Base-by-base conservation (phyloP, 2,888 invertebrate species). In the Orchesellides sinensis region DNA sequence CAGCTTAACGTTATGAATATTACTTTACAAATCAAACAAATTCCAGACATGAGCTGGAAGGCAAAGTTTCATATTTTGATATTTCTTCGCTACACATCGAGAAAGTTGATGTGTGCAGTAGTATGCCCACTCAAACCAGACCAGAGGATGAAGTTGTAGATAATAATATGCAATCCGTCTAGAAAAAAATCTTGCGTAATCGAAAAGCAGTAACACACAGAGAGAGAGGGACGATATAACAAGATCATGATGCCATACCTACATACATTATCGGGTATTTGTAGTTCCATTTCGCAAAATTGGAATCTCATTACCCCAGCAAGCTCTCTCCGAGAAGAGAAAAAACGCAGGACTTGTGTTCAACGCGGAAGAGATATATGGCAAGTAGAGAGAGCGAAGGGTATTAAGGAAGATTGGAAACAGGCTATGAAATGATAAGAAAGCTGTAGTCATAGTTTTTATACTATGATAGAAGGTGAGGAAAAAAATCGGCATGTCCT, bases 241-340 rank as follows among this genome's bases (percentile, higher is more conserved):
- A 17, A 29, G 32, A 70, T 70, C 35, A 52, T 54, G 35, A 54
- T 35, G 40, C n/a, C 21, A 40, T 35, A 29, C 17, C 17, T 4
- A 32, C n/a, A 1, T 4, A 32, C 29, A 12, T 29, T 59, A 59
- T 63, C 23, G 35, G 17, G 4, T 32, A 17, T 61, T 75, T 66
- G 68, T 61, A 52, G 45, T 69, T 78, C 47, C 77, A 68, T 59
- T 59, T 59, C 12, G 5, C 49, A 79, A 79, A 79, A 79, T 79
- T 63, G 79, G 52, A 79, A 79, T 79, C 70, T 79, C 79, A 79
- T 79, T 79, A 79, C 70, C 63, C 65, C 63, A 12, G 6, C 54
- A 27, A 65, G 23, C 54, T 54, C 0, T 40, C 25, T 66, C 32
- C 27, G 25, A 23, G 40, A 29, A 32, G 32, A 29, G 12, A 23